Percentiles rank a stretch among this genome's conserved stretches.
These are phyloP conservation scores for Glaucopsyche alexis DNA, from an alignment of 2,888 invertebrate species.

Conservation along the genomic window DNA sequence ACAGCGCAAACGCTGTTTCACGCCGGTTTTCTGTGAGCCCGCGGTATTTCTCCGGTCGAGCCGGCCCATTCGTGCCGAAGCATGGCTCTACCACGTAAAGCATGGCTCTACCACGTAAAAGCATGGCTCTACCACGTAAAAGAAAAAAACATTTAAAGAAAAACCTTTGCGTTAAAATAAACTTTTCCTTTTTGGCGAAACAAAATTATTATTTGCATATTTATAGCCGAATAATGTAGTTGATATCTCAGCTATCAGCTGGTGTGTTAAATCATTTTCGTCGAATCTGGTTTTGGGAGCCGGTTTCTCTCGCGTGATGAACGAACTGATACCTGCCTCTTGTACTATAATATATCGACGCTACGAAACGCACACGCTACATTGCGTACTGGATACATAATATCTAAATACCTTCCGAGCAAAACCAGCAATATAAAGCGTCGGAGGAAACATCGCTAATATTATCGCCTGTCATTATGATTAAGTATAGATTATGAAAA, in stretches of 20 bases:
- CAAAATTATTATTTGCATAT: slow-evolving; percentile 4
- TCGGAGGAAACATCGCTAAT: slow-evolving; percentile 29
- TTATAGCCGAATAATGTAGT: slow-evolving; percentile 16
- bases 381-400: slow-evolving; percentile 39
- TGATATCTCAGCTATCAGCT: slow-evolving; percentile 45
- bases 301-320: slow-evolving; percentile 76
- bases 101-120: no score
- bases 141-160: no score
- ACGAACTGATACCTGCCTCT: slow-evolving; percentile 46
- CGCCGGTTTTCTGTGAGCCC: no score
- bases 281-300: slow-evolving; percentile 41
- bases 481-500: slow-evolving; percentile 67
- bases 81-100: no score
- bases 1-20: no score
- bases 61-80: no score
- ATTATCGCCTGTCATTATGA: slow-evolving; percentile 50
- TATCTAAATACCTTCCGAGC: background rate
- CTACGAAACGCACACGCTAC: slow-evolving; percentile 36
- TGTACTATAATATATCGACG: background rate
- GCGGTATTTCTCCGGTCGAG: no score
- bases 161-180: background rate
- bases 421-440: slow-evolving; percentile 43
- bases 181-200: background rate
- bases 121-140: no score
- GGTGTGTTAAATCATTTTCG: slow-evolving; percentile 47